These are phyloP conservation scores for Eurosta solidaginis DNA, from an alignment of 1,140 invertebrate species.

Conservation along the genomic window DNA sequence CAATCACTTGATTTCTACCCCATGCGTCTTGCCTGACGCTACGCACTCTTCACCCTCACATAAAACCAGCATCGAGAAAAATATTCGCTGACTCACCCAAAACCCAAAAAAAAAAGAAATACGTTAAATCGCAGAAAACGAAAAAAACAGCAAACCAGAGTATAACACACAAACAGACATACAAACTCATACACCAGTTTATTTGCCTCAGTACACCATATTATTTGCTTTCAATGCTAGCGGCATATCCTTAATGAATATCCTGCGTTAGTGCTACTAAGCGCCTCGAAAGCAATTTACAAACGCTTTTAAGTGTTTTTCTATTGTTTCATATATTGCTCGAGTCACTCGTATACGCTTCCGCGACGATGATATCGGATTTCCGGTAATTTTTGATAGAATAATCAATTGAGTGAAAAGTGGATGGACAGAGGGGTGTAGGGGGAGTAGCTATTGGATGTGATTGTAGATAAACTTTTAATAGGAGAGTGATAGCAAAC, in stretches of 20 bases:
- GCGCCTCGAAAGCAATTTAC: neutral
- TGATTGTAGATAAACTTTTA: neutral
- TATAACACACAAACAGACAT: neutral
- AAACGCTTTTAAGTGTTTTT: slow-evolving; percentile 19
- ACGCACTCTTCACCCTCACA: neutral
- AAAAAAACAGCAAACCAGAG: neutral
- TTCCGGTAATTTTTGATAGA: slow-evolving; percentile 24
- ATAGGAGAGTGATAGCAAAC: neutral
- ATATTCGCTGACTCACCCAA: neutral
- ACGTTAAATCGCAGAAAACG: too few species aligned
- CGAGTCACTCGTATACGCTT: neutral
- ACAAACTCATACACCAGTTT: neutral
- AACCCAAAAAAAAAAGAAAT: too few species aligned
- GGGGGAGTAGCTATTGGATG: neutral
- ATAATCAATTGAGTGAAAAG: neutral
- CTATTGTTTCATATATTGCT: neutral
- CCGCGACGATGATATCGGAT: neutral
- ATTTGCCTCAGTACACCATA: too few species aligned
- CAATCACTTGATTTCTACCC: slow-evolving; percentile 4
- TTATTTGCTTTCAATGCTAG: neutral
- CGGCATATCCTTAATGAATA: slow-evolving; percentile 11
- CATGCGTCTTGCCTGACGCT: neutral
- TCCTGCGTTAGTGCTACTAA: slow-evolving; percentile 8
- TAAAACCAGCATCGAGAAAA: too few species aligned
- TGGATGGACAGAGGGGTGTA: neutral